Conservation (phyloP, 2,888 invertebrate species). For the Diachrysia chrysitis region DNA sequence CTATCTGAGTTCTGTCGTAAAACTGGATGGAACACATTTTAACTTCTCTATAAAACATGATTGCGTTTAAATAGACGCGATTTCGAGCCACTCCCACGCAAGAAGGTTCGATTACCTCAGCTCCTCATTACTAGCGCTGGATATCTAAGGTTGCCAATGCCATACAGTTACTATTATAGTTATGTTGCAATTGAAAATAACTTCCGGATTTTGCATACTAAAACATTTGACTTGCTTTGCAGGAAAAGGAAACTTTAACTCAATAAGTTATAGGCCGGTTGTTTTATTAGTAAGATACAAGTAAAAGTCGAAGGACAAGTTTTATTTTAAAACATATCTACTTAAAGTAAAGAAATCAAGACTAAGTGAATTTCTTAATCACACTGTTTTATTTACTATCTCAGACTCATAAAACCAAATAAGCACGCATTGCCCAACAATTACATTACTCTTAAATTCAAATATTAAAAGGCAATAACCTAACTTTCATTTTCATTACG, state of each 20-base stretch:
- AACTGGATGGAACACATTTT: conserved; percentile 48
- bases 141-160: conserved; percentile 36
- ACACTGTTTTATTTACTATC: neutral
- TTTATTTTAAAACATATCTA: neutral
- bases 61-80: conserved; percentile 52
- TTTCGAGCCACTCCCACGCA: conserved; percentile 53
- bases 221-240: no score
- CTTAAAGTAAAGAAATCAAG: neutral
- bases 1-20: conserved; percentile 44
- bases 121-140: conserved; percentile 47
- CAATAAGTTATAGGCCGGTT: neutral
- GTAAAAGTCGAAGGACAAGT: neutral
- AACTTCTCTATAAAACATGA: conserved; percentile 55
- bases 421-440: neutral
- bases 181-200: no score
- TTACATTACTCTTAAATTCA: neutral
- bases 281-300: neutral
- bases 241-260: neutral
- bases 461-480: neutral
- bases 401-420: neutral
- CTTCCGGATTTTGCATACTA: no score
- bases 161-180: neutral
- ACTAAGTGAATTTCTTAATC: conserved; percentile 1
- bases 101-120: conserved; percentile 56
- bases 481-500: neutral